Evolutionary conservation across 2,797 vertebrate species (phyloP).

Genomic region (Gadopsis bispinosus): DNA sequence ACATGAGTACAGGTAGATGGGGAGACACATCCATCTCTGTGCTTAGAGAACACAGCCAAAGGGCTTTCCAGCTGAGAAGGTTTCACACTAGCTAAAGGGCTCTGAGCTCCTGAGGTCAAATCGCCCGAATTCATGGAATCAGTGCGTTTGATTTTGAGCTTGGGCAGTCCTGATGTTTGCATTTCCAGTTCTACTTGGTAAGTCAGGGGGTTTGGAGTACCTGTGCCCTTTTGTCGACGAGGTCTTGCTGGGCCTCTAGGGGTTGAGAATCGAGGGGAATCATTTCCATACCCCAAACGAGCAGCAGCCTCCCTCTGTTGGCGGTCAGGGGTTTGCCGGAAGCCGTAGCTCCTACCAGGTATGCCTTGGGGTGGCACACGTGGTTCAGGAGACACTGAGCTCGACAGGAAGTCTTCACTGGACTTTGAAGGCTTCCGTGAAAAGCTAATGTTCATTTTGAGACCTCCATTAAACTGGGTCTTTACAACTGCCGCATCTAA

Average conservation of each 20-base stretch:
- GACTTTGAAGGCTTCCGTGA: conserved; percentile 75
- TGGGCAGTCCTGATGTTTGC: conserved; percentile 92
- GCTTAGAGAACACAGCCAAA: conserved; percentile 78
- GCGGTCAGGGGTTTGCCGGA: conserved; percentile 87
- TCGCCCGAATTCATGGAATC: conserved; percentile 79
- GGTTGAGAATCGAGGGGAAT: conserved; percentile 69
- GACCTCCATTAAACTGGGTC: conserved; percentile 69
- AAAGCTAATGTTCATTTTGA: conserved; percentile 79
- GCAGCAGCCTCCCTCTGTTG: conserved; percentile 87
- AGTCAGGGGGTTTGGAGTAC: conserved; percentile 67
- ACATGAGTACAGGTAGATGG: conserved; percentile 85
- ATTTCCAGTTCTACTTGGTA: conserved; percentile 94
- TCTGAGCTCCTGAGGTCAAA: conserved; percentile 38
- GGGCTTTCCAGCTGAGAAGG: conserved; percentile 73
- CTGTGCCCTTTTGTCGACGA: conserved; percentile 16
- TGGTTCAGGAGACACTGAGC: conserved; percentile 44
- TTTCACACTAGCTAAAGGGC: conserved; percentile 59
- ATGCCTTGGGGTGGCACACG: background rate
- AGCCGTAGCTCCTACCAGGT: conserved; percentile 76
- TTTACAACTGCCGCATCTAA: conserved; percentile 75
- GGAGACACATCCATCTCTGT: conserved; percentile 85
- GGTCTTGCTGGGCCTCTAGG: conserved; percentile 62
- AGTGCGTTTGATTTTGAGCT: conserved; percentile 89
- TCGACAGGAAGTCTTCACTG: conserved; percentile 52
- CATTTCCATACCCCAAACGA: conserved; percentile 79